A percentile compares a stretch with the other conserved stretches of the same genome.
Evolutionary conservation across 2,113 vertebrate genomes (phyloP).

Genomic region (Vulpes lagopus): DNA sequence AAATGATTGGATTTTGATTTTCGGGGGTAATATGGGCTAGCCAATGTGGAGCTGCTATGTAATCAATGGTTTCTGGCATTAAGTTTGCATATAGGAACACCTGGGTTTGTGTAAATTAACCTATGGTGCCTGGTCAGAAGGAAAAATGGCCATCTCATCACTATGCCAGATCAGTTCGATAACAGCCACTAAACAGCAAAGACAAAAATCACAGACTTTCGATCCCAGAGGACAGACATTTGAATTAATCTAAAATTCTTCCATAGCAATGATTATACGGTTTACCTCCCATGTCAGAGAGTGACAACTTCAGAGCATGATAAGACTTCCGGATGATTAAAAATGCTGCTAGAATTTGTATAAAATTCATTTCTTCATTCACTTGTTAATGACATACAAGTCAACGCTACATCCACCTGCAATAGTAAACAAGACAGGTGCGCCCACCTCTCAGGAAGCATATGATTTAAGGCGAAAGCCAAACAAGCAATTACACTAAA

Average conservation of each 20-base stretch:
- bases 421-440: no score
- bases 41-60: accelerated
- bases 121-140: not conserved
- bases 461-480: not conserved
- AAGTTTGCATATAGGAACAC: accelerated
- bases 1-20: not conserved
- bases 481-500: not conserved
- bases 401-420: accelerated
- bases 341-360: no score
- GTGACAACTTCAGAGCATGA: not conserved
- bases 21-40: accelerated
- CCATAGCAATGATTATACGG: not conserved
- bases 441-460: not conserved
- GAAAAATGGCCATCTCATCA: not conserved
- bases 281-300: not conserved
- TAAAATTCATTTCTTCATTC: not conserved
- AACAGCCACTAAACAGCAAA: not conserved
- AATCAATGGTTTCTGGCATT: accelerated
- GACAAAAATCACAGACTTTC: not conserved
- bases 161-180: not conserved
- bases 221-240: not conserved
- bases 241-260: not conserved
- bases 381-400: accelerated
- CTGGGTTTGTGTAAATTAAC: no score
- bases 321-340: not conserved